Percentiles rank a stretch among this genome's conserved stretches.
Conservation (phyloP, 2,888 invertebrate species). For the Noctua fimbriata region DNA sequence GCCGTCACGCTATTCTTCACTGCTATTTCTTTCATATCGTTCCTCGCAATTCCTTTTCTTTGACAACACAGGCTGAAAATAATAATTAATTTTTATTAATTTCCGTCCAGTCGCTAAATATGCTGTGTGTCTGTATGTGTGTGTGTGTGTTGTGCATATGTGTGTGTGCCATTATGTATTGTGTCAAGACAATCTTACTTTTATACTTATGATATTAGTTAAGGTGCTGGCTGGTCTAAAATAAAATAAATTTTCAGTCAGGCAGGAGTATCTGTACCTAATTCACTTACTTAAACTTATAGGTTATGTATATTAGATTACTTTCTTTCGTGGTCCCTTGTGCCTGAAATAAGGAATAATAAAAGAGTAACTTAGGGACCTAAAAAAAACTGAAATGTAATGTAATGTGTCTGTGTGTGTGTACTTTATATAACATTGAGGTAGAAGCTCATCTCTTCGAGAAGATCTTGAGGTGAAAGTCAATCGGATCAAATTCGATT, state of each 20-base stretch:
- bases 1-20: no score
- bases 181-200: neutral
- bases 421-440: neutral
- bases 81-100: neutral
- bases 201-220: neutral
- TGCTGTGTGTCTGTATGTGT: no score
- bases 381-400: neutral
- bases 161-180: neutral
- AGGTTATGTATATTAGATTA: neutral
- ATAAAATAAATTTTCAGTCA: neutral
- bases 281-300: neutral
- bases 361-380: neutral
- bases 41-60: neutral
- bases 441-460: neutral
- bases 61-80: neutral
- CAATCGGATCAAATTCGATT: neutral
- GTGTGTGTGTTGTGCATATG: no score
- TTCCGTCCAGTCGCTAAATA: neutral
- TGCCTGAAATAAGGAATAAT: slow-evolving; percentile 1
- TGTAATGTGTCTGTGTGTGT: neutral
- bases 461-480: neutral
- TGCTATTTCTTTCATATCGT: neutral
- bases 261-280: neutral
- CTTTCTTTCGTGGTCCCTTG: neutral
- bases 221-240: neutral